A percentile compares a stretch with the other conserved stretches of the same genome.
Evolutionary conservation across 2,797 vertebrate species (phyloP).

Genomic region (Lutjanus campechanus): DNA sequence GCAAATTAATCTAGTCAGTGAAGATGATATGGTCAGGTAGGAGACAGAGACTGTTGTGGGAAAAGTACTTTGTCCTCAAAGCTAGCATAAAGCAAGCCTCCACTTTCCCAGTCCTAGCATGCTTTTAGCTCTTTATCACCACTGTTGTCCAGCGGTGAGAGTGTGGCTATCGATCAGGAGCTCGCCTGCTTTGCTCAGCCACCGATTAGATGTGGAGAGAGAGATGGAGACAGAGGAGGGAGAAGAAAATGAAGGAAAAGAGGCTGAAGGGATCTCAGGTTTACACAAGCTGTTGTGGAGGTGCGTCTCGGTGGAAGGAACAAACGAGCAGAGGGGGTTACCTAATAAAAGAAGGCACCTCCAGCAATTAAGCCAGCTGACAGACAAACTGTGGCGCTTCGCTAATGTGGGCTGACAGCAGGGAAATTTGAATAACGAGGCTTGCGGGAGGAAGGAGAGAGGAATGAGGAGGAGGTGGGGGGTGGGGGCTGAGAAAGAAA

Average conservation of each 20-base stretch:
- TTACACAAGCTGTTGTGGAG: constrained; percentile 77
- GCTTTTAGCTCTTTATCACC: constrained; percentile 78
- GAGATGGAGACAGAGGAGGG: constrained; percentile 11
- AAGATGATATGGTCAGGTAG: neutral
- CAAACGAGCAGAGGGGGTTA: constrained; percentile 82
- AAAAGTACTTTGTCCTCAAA: constrained; percentile 20
- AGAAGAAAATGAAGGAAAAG: constrained; percentile 52
- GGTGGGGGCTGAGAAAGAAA: constrained; percentile 63
- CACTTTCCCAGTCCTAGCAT: constrained; percentile 48
- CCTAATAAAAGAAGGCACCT: constrained; percentile 88
- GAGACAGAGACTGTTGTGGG: neutral
- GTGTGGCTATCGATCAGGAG: constrained; percentile 76
- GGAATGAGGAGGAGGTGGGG: constrained; percentile 43
- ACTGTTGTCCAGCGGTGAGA: constrained; percentile 70
- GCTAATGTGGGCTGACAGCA: constrained; percentile 89
- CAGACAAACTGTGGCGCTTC: constrained; percentile 82
- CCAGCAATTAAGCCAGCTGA: constrained; percentile 88
- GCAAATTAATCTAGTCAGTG: constrained; percentile 1
- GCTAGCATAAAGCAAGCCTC: constrained; percentile 44
- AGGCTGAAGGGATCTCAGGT: constrained; percentile 69
- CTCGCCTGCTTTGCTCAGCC: constrained; percentile 67
- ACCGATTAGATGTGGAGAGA: constrained; percentile 58
- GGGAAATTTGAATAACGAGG: constrained; percentile 89
- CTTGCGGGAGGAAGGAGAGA: constrained; percentile 74
- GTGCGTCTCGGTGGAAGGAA: constrained; percentile 75